Conservation (phyloP, 2,888 invertebrate genomes). For the Melinaea menophilus region DNA sequence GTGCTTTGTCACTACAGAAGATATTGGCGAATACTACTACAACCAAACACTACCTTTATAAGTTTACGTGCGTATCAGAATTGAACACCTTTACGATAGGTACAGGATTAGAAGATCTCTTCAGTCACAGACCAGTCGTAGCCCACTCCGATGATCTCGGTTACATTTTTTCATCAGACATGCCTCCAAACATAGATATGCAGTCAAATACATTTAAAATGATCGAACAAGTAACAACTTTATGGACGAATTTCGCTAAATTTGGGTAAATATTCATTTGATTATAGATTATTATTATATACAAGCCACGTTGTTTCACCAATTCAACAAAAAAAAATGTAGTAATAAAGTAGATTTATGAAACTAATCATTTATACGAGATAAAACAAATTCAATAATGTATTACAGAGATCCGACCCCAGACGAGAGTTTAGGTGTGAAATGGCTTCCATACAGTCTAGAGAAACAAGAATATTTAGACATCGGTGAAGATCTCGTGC, state of each 20-base stretch:
- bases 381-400: not conserved
- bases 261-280: constrained; percentile 47
- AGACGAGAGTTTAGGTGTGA: constrained; percentile 41
- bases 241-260: constrained; percentile 59
- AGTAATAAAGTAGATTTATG: too few relatives aligned
- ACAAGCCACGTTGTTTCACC: not conserved
- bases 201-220: constrained; percentile 45
- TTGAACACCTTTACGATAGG: constrained; percentile 43
- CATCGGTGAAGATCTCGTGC: constrained; percentile 39
- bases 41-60: constrained; percentile 41
- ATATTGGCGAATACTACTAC: constrained; percentile 34
- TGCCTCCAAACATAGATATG: constrained; percentile 39
- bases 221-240: constrained; percentile 44
- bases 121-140: constrained; percentile 44
- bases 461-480: constrained; percentile 41
- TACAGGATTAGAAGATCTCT: constrained; percentile 23
- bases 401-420: constrained; percentile 54
- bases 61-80: constrained; percentile 47
- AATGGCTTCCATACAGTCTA: constrained; percentile 50
- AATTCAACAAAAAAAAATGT: too few relatives aligned
- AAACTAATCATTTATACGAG: too few relatives aligned
- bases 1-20: constrained; percentile 40
- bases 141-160: constrained; percentile 54
- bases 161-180: constrained; percentile 49
- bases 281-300: not conserved